Percentiles rank a stretch among this genome's conserved stretches.
Evolutionary conservation across 2,888 invertebrate species (phyloP).

Genomic region (Portevinia maculata): DNA sequence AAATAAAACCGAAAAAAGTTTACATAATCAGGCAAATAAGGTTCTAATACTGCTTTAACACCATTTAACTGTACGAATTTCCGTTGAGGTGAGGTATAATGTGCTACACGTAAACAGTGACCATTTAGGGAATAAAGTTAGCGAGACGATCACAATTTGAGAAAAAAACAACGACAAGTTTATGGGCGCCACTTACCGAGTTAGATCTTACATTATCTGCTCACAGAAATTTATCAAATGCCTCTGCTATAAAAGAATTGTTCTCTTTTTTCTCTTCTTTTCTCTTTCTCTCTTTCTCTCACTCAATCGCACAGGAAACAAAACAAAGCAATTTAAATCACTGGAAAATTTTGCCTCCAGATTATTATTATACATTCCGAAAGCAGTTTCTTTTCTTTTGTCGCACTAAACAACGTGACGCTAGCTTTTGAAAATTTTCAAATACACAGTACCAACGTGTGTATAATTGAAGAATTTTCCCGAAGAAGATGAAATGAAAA

Average conservation of each 20-base stretch:
- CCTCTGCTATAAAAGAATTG: neutral
- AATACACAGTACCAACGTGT: conserved; percentile 3
- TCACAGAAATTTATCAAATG: conserved; percentile 7
- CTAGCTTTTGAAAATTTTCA: conserved; percentile 24
- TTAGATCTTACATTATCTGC: conserved; percentile 10
- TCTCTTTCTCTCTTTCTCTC: neutral
- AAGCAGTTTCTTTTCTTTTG: conserved; percentile 1
- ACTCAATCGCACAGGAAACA: conserved; percentile 5
- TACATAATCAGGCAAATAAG: conserved; percentile 27
- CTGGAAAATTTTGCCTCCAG: neutral
- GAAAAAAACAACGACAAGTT: conserved; percentile 22
- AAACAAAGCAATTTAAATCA: neutral
- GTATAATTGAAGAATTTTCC: neutral
- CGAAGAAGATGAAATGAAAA: conserved; percentile 6
- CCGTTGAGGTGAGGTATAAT: conserved; percentile 17
- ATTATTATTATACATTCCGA: conserved; percentile 4
- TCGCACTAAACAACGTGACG: conserved; percentile 14
- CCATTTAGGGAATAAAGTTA: conserved; percentile 14
- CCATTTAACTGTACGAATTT: conserved; percentile 16
- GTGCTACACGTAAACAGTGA: conserved; percentile 46
- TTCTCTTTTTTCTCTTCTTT: no score
- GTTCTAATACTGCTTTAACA: conserved; percentile 10
- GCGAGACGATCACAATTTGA: conserved; percentile 57
- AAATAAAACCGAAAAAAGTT: neutral
- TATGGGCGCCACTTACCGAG: conserved; percentile 42